These are phyloP conservation scores for Aix galericulata DNA, from an alignment of 2,113 vertebrate genomes.

Conservation along the genomic window DNA sequence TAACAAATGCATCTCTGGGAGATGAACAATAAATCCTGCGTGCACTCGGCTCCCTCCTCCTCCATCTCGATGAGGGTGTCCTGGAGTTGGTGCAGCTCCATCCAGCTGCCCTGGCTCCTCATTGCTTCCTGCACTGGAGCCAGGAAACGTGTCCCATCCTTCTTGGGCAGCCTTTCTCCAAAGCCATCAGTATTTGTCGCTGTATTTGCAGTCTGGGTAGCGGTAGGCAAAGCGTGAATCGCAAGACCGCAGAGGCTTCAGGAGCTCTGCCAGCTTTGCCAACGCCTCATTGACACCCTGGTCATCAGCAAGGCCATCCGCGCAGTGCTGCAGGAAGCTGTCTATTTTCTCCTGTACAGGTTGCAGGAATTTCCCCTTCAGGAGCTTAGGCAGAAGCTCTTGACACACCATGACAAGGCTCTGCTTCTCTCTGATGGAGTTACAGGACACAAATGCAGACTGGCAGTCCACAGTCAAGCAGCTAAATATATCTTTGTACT, in stretches of 20 bases:
- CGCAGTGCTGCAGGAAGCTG: conserved; percentile 66
- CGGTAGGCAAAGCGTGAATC: conserved; percentile 81
- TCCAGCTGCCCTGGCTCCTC: not conserved
- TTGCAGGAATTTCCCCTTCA: conserved; percentile 65
- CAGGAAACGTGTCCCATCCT: not conserved
- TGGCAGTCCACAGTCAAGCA: conserved; percentile 78
- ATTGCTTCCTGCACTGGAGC: fast-evolving
- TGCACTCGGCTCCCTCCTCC: not conserved
- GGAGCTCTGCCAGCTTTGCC: conserved; percentile 66
- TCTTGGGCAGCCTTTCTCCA: not conserved
- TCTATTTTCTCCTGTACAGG: conserved; percentile 67
- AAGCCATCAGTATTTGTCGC: conserved; percentile 61
- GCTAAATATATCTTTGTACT: conserved; percentile 81
- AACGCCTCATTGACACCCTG: conserved; percentile 1
- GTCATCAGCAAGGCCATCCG: not conserved
- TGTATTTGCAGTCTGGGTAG: conserved; percentile 87
- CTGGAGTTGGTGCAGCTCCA: not conserved
- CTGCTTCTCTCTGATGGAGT: conserved; percentile 72
- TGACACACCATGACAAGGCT: conserved; percentile 78
- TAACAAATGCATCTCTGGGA: not conserved
- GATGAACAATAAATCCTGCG: not conserved
- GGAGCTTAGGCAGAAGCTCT: conserved; percentile 77
- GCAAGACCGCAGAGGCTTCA: conserved; percentile 79
- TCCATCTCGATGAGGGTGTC: not conserved
- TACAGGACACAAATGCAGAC: conserved; percentile 69